Conservation (phyloP, 2,888 invertebrate genomes). For the Philhelius pedissequus region DNA sequence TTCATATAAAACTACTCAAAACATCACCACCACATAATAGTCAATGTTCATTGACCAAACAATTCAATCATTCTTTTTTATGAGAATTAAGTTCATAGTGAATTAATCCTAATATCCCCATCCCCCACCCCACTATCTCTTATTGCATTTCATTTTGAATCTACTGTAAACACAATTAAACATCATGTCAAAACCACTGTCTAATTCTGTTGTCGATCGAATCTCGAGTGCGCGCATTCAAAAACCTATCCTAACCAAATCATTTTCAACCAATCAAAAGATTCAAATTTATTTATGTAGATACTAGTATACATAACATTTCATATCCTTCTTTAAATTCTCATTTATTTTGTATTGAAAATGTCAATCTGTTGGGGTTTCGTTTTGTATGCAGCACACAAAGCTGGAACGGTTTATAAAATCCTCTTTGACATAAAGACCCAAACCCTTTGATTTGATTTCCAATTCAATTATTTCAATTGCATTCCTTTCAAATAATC, state of each 20-base stretch:
- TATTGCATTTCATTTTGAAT: background rate
- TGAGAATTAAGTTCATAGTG: too few species aligned
- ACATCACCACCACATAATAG: background rate
- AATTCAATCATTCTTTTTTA: background rate
- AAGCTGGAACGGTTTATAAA: background rate
- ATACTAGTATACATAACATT: too few species aligned
- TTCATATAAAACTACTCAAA: background rate
- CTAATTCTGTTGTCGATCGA: background rate
- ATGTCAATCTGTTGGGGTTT: slow-evolving; percentile 5
- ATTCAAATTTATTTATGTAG: background rate
- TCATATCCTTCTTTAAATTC: slow-evolving; percentile 6
- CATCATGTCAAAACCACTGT: slow-evolving; percentile 18
- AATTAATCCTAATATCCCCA: too few species aligned
- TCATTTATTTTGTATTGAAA: slow-evolving; percentile 30
- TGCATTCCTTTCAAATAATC: background rate
- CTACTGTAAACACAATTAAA: slow-evolving; percentile 8
- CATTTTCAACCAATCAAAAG: background rate
- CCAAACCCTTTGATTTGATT: background rate
- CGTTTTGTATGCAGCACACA: background rate
- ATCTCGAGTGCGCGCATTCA: background rate
- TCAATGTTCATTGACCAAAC: background rate
- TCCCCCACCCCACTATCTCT: too few species aligned
- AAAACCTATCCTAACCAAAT: background rate
- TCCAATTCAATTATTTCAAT: slow-evolving; percentile 4
- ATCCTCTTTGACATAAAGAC: background rate